A percentile compares a stretch with the other conserved stretches of the same genome.
phyloP scores from a whole-genome alignment of 2,797 vertebrate species.

The Podarcis lilfordi region DNA sequence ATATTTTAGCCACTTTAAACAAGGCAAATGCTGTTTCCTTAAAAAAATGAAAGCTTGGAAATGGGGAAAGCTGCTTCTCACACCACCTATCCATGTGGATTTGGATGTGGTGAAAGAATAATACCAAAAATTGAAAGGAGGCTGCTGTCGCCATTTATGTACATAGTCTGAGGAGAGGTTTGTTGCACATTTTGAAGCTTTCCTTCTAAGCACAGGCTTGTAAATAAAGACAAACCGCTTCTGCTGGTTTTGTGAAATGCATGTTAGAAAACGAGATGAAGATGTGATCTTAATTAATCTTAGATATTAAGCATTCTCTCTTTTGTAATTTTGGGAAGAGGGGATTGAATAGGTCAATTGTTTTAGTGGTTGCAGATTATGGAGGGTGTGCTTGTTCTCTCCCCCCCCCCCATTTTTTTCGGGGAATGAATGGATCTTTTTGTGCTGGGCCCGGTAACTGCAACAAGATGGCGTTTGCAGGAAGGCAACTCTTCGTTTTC shows the following conservation, averaged over 20 bases:
- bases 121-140: constrained; percentile 17
- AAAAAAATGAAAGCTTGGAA: constrained; percentile 55
- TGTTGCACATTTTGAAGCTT: constrained; percentile 20
- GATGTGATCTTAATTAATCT: neutral
- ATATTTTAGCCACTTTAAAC: constrained; percentile 51
- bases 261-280: neutral
- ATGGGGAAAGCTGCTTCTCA: constrained; percentile 18
- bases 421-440: constrained; percentile 91
- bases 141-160: neutral
- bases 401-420: constrained; percentile 41
- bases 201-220: constrained; percentile 18
- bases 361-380: constrained; percentile 62
- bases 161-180: neutral
- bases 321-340: constrained; percentile 21
- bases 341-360: constrained; percentile 44
- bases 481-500: constrained; percentile 77
- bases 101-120: constrained; percentile 33
- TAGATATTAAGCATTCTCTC: neutral
- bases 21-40: constrained; percentile 11
- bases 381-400: constrained; percentile 53
- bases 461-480: constrained; percentile 97
- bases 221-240: constrained; percentile 27
- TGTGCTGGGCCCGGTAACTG: constrained; percentile 90
- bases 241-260: constrained; percentile 26
- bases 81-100: neutral